Percentiles rank a stretch among this genome's conserved stretches.
Evolutionary conservation across 2,113 vertebrate genomes (phyloP).

Genomic region (Setophaga kirtlandii): DNA sequence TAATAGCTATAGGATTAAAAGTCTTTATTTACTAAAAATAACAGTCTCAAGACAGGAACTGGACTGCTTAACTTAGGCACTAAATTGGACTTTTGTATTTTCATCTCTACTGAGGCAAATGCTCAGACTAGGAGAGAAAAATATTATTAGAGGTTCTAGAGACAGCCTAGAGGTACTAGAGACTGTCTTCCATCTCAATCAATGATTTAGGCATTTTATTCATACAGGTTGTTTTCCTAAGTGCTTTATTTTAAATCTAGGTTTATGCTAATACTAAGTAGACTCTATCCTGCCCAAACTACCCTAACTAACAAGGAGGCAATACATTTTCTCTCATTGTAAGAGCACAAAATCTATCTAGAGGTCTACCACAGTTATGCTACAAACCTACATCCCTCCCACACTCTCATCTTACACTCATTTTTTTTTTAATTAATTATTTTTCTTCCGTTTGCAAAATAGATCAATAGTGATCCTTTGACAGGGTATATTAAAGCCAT

Average conservation of each 20-base stretch:
- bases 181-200: background rate
- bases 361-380: background rate
- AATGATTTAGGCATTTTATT: background rate
- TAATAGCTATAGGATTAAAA: background rate
- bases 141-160: background rate
- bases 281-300: background rate
- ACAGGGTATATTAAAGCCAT: background rate
- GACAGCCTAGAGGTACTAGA: too few relatives aligned
- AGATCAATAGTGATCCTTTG: background rate
- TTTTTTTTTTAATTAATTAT: background rate
- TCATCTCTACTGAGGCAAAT: background rate
- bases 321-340: background rate
- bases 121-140: background rate
- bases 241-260: background rate
- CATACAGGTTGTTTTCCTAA: background rate
- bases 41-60: background rate
- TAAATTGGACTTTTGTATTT: background rate
- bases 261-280: background rate
- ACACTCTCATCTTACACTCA: background rate
- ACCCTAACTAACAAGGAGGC: background rate
- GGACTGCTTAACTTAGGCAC: background rate
- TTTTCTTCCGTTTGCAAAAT: background rate
- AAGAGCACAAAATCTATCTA: background rate
- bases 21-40: background rate
- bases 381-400: background rate